Base-by-base conservation (phyloP, 2,888 invertebrate genomes). In the Mythimna pallens region DNA sequence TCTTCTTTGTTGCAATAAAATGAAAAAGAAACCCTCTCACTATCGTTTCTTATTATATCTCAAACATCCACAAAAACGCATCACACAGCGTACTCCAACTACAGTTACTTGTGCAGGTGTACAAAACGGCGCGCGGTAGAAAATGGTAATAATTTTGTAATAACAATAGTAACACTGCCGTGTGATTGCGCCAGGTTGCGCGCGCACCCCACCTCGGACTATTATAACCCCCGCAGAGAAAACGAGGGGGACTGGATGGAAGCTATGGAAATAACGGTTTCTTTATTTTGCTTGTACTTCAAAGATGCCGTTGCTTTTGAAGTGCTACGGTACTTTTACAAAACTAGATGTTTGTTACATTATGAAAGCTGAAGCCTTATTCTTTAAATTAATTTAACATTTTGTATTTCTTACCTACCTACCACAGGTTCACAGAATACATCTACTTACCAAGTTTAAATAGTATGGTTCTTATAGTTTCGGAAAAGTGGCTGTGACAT, bases 91-190 rank as follows among this genome's bases (percentile, higher is more conserved):
- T 85, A 83, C 85, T 73, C 73, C 73, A 82, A 70, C 66, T 58
- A 82, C 85, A 68, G 81, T 80, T 80, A 78, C 0, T 0, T n/a
- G 73, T n/a, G 73, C 84, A 86, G 86, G 81, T 84, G 78, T 68
- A 65, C 54, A 22, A 64, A 69, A 81, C 17, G 78, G 67, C 67
- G 86, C 84, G 76, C 83, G 81, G 81, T 83, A 81, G 84, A 74
- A 78, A 78, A 85, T 75, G 57, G 77, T 80, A 76, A 75, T 85
- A 80, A 64, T 79, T 63, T 66, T 25, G 34, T 65, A 73, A 71
- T 80, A 84, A 70, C 70, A 75, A 76, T 78, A 74, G 72, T 50
- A 72, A 73, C 76, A 78, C 63, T 34, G 62, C 47, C 70, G 73
- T 66, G 75, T 66, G 79, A 77, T 82, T 80, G 70, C 58, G 65